phyloP scores from a whole-genome alignment of 2,113 vertebrate genomes.

The Laterallus jamaicensis region DNA sequence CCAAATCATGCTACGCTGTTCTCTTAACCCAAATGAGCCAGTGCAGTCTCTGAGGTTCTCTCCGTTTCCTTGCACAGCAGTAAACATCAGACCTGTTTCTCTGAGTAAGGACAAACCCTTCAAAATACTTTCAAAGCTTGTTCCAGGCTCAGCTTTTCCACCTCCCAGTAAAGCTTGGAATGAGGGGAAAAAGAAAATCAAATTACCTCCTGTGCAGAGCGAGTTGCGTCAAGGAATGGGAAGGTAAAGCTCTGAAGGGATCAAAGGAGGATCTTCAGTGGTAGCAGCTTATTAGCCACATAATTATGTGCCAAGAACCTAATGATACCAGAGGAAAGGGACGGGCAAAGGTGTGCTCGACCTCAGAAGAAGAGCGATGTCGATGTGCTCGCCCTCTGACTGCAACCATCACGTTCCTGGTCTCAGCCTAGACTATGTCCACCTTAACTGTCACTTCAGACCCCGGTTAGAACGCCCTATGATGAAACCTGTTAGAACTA shows the following conservation, averaged over 20 bases:
- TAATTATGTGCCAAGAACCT: background rate
- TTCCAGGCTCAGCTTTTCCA: slow-evolving; percentile 34
- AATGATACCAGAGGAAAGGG: background rate
- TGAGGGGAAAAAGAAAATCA: background rate
- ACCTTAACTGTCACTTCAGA: background rate
- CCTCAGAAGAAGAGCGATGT: background rate
- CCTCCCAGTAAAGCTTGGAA: background rate
- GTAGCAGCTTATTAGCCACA: background rate
- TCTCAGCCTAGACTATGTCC: background rate
- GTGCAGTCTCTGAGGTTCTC: background rate
- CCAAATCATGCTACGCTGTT: background rate
- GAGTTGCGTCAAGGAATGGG: background rate
- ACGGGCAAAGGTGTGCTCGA: background rate
- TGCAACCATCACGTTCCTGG: rapidly evolving
- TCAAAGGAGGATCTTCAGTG: background rate
- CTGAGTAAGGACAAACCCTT: slow-evolving; percentile 22
- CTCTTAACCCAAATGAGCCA: background rate
- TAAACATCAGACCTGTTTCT: background rate
- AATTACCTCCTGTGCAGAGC: background rate
- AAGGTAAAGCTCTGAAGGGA: background rate
- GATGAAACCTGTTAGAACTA: background rate
- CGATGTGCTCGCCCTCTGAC: background rate
- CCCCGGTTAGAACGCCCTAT: rapidly evolving
- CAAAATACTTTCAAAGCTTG: background rate
- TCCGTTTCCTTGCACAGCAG: background rate